These are phyloP conservation scores for Dasysyrphus tricinctus DNA, from an alignment of 2,888 invertebrate genomes.

Conservation along the genomic window DNA sequence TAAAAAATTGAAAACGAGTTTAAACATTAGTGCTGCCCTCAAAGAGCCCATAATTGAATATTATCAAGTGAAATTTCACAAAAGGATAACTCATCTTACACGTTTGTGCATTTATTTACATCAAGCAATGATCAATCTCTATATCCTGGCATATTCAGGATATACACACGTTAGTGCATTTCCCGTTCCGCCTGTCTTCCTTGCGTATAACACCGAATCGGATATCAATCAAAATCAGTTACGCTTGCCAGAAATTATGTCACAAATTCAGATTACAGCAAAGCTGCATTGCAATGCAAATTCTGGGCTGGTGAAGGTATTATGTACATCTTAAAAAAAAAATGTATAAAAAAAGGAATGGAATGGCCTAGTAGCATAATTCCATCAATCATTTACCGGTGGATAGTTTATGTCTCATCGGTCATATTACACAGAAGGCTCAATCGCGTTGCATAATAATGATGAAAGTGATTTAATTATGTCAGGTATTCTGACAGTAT, in stretches of 20 bases:
- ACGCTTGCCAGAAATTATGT: conserved; percentile 73
- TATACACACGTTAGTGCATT: conserved; percentile 46
- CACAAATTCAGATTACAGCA: conserved; percentile 67
- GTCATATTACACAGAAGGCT: conserved; percentile 70
- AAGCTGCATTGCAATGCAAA: conserved; percentile 34
- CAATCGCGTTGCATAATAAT: conserved; percentile 58
- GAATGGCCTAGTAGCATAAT: conserved; percentile 65
- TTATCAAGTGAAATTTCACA: conserved; percentile 48
- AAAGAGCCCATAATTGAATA: conserved; percentile 59
- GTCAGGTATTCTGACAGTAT: conserved; percentile 66
- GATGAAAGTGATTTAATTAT: conserved; percentile 71
- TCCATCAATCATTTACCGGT: conserved; percentile 66
- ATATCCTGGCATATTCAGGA: conserved; percentile 50
- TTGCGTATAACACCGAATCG: conserved; percentile 9
- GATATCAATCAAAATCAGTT: conserved; percentile 73
- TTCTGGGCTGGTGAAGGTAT: conserved; percentile 2
- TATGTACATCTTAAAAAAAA: neutral
- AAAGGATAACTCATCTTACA: conserved; percentile 37
- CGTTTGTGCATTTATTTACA: conserved; percentile 36
- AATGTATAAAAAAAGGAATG: conserved; percentile 6
- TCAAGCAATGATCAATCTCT: conserved; percentile 66
- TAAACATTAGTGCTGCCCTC: conserved; percentile 62
- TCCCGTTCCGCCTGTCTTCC: conserved; percentile 53
- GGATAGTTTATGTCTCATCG: conserved; percentile 58
- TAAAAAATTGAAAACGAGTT: conserved; percentile 63